phyloP scores from a whole-genome alignment of 92 coral and sea anemone species.

The Porites divaricata region DNA sequence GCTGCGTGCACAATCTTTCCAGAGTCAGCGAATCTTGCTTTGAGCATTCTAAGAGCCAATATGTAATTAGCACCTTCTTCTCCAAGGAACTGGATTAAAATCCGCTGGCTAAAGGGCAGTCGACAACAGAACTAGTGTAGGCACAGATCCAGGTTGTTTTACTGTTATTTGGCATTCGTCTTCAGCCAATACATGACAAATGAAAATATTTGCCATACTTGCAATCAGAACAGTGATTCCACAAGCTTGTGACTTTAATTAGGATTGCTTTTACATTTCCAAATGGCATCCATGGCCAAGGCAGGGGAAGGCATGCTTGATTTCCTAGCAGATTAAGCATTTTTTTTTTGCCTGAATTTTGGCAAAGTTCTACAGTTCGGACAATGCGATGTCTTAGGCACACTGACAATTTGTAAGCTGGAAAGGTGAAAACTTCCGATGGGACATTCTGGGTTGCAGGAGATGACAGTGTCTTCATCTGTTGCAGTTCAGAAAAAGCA shows the following conservation, averaged over 20 bases:
- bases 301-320: conserved; percentile 9
- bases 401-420: conserved; percentile 2
- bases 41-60: conserved; percentile 43
- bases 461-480: conserved; percentile 11
- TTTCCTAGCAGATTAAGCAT: conserved; percentile 26
- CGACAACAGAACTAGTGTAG: conserved; percentile 25
- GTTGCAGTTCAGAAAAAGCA: conserved; percentile 12
- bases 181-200: conserved; percentile 32
- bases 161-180: conserved; percentile 48
- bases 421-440: neutral
- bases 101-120: too few relatives aligned
- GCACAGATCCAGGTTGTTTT: conserved; percentile 44
- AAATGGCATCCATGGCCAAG: conserved; percentile 21
- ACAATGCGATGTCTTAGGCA: conserved; percentile 14
- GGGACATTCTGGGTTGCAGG: conserved; percentile 7
- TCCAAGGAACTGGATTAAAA: conserved; percentile 59
- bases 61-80: conserved; percentile 53
- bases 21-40: conserved; percentile 54
- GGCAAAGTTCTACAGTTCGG: conserved; percentile 43
- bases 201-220: conserved; percentile 51
- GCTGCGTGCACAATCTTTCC: conserved; percentile 68
- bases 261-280: conserved; percentile 37
- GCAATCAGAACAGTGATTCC: conserved; percentile 43
- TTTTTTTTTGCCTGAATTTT: conserved; percentile 26
- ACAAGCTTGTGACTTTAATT: conserved; percentile 41